Base-by-base conservation (phyloP, 2,888 invertebrate genomes). In the Agrotis puta region DNA sequence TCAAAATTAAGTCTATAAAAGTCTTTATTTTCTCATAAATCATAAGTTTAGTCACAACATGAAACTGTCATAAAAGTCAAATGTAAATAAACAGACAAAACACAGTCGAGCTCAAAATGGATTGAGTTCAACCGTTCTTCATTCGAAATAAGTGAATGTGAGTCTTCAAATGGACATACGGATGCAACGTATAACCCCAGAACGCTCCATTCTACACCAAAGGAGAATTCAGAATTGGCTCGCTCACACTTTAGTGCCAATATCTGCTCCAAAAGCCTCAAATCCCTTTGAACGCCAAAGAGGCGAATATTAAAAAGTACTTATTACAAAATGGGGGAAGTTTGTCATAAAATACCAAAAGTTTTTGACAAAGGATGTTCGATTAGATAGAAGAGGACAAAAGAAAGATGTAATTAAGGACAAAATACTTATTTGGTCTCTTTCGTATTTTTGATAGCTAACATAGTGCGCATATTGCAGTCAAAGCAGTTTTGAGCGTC, bases 241-340 rank as follows among this genome's bases (percentile, higher is more conserved):
- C 16, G 14, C 45, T 66, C 43, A 63, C 66, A 54, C 56, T 68
- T 53, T 50, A 69, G 33, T 33, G 39, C 39, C 69, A 70, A 79
- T 65, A 77, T 54, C 64, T 16, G 57, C 48, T 58, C 39, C 54
- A 73, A 65, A 51, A 58, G 48, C 59, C 20, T 59, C 27, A 54
- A 68, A 67, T 69, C 72, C 61, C 64, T 78, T 75, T 77, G 78
- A 80, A 72, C 63, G 59, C 61, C 27, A 39, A 56, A 72, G 53
- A 70, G n/a, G 63, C 51, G 63, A 77, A 81, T 82, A 81, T 82
- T 78, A 82, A 82, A 83, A 81, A 67, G 67, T 74, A 75, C 81
- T 81, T 77, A 75, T 74, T 72, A 61, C n/a, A n/a, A 61, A 70
- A 71, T 70, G 54, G 68, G 68, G 20, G 27, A 73, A 75, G 56